Percentiles rank a stretch among this genome's conserved stretches.
Conservation (phyloP, 2,797 vertebrate genomes). For the Echeneis naucrates region DNA sequence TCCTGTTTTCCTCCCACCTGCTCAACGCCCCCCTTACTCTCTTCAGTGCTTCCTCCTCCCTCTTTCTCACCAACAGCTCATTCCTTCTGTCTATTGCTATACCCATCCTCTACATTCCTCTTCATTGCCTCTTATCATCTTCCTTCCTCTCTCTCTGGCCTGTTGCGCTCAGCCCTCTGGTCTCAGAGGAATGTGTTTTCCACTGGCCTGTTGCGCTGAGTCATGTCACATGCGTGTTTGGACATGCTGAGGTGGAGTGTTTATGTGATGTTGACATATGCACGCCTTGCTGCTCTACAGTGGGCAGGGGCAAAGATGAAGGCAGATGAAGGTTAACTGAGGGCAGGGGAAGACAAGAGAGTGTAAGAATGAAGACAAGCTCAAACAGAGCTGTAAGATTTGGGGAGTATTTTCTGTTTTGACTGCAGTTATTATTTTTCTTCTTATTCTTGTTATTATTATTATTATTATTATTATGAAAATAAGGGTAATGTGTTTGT, state of each 20-base stretch:
- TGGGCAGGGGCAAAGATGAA: slow-evolving; percentile 31
- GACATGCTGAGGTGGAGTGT: slow-evolving; percentile 62
- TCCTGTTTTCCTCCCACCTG: not conserved
- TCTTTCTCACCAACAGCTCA: slow-evolving; percentile 30
- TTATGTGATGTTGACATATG: slow-evolving; percentile 70
- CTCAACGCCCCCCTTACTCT: no score
- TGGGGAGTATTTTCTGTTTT: slow-evolving; percentile 20
- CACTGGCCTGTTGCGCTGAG: slow-evolving; percentile 59
- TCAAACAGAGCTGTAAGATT: slow-evolving; percentile 8
- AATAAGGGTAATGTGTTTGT: slow-evolving; percentile 19
- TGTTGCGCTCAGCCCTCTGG: slow-evolving; percentile 29
- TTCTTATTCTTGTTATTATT: no score
- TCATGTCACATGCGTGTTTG: slow-evolving; percentile 73
- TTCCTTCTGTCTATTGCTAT: slow-evolving; percentile 18
- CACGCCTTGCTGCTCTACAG: slow-evolving; percentile 44
- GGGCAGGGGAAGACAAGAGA: slow-evolving; percentile 38
- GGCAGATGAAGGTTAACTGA: slow-evolving; percentile 57
- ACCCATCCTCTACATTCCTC: slow-evolving; percentile 32
- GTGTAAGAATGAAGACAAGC: slow-evolving; percentile 13
- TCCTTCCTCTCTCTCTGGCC: slow-evolving; percentile 49
- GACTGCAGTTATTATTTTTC: slow-evolving; percentile 46
- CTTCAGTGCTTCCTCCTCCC: slow-evolving; percentile 29
- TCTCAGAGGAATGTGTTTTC: slow-evolving; percentile 70
- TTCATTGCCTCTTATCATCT: slow-evolving; percentile 33
- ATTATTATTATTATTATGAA: no score